Evolutionary conservation across 2,888 invertebrate genomes (phyloP), one percentile per base, ranked within the genome.

Genomic region (Parapristionchus giblindavisi): DNA sequence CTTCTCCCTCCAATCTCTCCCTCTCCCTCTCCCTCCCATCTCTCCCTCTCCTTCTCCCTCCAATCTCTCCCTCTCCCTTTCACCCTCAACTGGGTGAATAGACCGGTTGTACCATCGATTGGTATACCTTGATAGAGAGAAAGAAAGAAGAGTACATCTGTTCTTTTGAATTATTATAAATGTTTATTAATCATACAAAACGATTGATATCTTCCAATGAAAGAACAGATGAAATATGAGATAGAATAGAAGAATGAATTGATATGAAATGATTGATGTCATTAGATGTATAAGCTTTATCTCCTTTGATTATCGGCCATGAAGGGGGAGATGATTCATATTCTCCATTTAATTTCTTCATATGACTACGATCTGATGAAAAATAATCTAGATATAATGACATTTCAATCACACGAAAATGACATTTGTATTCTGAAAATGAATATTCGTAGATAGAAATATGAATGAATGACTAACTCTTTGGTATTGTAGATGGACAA

Each of bases 101-200:
- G 63, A 63, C 63, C 63, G 63, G 63, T 63, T 48, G 14, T 48
- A 48, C 48, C 48, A 48, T 63, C 63, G 63, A 63, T 63, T 32
- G 34, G 36, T 58, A 32, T 14, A 32, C 29, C 58, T 58, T 36
- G 32, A 11, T 21, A 58, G 58, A 34, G 34, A 58, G 58, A 17
- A 34, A n/a, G n/a, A n/a, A n/a, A n/a, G n/a, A n/a, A n/a, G n/a
- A n/a, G n/a, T n/a, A n/a, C n/a, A n/a, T n/a, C n/a, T n/a, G n/a
- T n/a, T n/a, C n/a, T n/a, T n/a, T n/a, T n/a, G n/a, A n/a, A n/a
- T n/a, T n/a, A n/a, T n/a, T n/a, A n/a, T n/a, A n/a, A n/a, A n/a
- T n/a, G n/a, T n/a, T n/a, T n/a, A n/a, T n/a, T n/a, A n/a, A n/a
- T n/a, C n/a, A n/a, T n/a, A n/a, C n/a, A n/a, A n/a, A n/a, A n/a